These are phyloP conservation scores for Atherix ibis DNA, from an alignment of 2,888 invertebrate species.

Conservation along the genomic window DNA sequence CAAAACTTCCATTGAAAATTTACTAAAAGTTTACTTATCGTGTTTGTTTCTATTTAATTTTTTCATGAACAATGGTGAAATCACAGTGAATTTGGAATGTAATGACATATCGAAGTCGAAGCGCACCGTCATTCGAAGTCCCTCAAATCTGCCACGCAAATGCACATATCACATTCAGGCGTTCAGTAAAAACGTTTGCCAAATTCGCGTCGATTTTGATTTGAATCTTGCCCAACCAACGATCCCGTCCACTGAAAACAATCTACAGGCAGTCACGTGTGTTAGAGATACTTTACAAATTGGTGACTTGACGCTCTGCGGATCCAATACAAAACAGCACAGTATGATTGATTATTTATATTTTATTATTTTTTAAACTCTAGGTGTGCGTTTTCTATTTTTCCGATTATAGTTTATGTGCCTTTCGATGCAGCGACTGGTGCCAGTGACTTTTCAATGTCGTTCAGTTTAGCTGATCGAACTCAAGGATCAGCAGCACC, in stretches of 20 bases:
- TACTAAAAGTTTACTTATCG: no score
- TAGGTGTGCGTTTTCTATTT: background rate
- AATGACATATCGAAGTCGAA: slow-evolving; percentile 22
- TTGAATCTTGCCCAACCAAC: slow-evolving; percentile 18
- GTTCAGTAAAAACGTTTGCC: slow-evolving; percentile 24
- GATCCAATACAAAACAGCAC: slow-evolving; percentile 47
- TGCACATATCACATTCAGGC: slow-evolving; percentile 24
- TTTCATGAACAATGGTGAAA: no score
- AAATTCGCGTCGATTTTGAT: slow-evolving; percentile 25
- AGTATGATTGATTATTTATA: slow-evolving; percentile 27
- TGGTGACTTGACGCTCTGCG: slow-evolving; percentile 34
- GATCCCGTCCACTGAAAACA: slow-evolving; percentile 16
- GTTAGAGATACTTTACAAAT: slow-evolving; percentile 20
- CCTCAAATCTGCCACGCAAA: slow-evolving; percentile 13
- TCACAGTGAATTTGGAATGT: slow-evolving; percentile 27
- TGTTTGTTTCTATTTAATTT: no score
- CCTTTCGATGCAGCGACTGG: slow-evolving; percentile 21
- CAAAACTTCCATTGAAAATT: no score
- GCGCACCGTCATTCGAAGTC: slow-evolving; percentile 24
- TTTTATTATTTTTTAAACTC: background rate
- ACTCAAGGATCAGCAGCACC: slow-evolving; percentile 35
- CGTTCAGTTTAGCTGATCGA: slow-evolving; percentile 32
- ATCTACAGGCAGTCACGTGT: background rate
- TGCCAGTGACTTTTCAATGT: slow-evolving; percentile 29
- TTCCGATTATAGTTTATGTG: slow-evolving; percentile 19